Conservation (phyloP, 2,113 vertebrate species). For the Perca fluviatilis region DNA sequence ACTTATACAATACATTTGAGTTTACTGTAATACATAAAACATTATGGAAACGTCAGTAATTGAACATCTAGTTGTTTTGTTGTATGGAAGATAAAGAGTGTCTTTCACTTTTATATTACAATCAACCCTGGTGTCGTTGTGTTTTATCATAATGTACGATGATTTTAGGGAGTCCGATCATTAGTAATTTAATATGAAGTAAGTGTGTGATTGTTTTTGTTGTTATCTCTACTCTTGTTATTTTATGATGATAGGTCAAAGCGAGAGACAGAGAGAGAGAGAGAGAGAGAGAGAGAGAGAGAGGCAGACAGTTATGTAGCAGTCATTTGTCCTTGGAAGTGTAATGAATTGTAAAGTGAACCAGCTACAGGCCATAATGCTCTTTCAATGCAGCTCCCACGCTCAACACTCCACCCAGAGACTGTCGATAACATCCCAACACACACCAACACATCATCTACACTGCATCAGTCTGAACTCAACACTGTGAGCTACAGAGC, state of each 20-base stretch:
- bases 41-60: too few relatives aligned
- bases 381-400: constrained; percentile 66
- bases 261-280: constrained; percentile 18
- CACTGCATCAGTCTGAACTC: constrained; percentile 39
- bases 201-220: constrained; percentile 8
- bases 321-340: constrained; percentile 76
- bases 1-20: not conserved
- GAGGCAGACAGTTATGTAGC: constrained; percentile 61
- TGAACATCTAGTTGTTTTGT: not conserved
- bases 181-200: constrained; percentile 20
- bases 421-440: constrained; percentile 67
- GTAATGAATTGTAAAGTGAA: constrained; percentile 82
- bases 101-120: not conserved
- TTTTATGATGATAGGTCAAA: constrained; percentile 37
- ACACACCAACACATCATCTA: constrained; percentile 35
- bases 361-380: constrained; percentile 76
- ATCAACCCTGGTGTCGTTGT: not conserved
- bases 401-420: constrained; percentile 68
- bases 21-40: too few relatives aligned
- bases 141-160: not conserved
- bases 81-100: not conserved
- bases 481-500: constrained; percentile 25
- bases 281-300: not conserved
- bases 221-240: constrained; percentile 13
- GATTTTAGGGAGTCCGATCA: not conserved